Base-by-base conservation (phyloP, 2,888 invertebrate genomes). In the Diogma glabrata region DNA sequence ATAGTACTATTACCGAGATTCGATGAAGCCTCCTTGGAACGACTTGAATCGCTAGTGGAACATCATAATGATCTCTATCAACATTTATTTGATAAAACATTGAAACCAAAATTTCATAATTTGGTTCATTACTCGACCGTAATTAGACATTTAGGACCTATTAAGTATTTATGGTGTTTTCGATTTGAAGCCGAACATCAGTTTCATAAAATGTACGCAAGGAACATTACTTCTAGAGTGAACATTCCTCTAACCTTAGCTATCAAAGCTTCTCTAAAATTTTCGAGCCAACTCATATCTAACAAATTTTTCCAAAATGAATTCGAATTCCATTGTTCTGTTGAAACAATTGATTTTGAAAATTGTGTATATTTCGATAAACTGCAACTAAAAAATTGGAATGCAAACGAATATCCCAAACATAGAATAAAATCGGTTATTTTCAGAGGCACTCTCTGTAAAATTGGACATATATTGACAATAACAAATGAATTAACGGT, bases 151-250 rank as follows among this genome's bases (percentile, higher is more conserved):
- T 16, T 38, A 16, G 38, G 16, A 16, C 38, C 38, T 16, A 38
- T 16, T 38, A 38, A 38, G 6, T 16, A 16, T 38, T 38, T 2
- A 12, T 38, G 38, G 17, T 38, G 38, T 12, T 38, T 54, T 33
- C 45, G 50, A 22, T 54, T 46, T 28, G 53, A 56, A 48, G 46
- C 54, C 28, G 30, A 56, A 50, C 54, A 56, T 23, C 51, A 54
- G 45, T 30, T 51, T 33, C 52, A 53, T 49, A 56, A 53, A 45
- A 17, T 46, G 23, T 54, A 53, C 38, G 53, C 49, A 23, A 30
- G 49, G 16, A 52, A 38, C 17, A 55, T 55, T 47, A 56, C 55
- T 7, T 56, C 55, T 17, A 51, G 54, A 50, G 4, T 54, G 9
- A 53, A 56, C 26, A 52, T 55, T 51, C 36, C 54, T 19, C 43